Conservation (phyloP, 2,888 invertebrate species). For the Trachelus tabidus region DNA sequence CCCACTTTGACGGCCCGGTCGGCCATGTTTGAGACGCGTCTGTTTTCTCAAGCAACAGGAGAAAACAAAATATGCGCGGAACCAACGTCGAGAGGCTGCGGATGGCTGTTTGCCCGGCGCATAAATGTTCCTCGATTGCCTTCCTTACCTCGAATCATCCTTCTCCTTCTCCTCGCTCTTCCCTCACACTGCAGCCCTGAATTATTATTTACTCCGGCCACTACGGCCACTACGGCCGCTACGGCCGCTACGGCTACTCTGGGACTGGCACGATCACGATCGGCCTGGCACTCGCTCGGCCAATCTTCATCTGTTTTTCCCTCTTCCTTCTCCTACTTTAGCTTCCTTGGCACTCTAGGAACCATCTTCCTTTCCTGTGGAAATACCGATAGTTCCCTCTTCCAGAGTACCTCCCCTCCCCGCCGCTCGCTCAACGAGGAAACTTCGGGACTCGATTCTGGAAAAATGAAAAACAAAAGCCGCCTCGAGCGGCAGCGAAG, state of each 20-base stretch:
- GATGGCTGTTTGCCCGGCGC: conserved; percentile 7
- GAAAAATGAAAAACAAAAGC: conserved; percentile 26
- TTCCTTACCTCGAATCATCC: conserved; percentile 2
- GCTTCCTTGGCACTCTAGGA: background rate
- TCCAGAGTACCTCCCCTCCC: conserved; percentile 1
- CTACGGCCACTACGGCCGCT: too few species aligned
- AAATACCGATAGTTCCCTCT: background rate
- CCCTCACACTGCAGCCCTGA: background rate
- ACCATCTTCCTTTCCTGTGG: background rate
- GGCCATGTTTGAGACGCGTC: conserved; percentile 10
- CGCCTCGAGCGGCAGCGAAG: conserved; percentile 49
- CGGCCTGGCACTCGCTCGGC: too few species aligned
- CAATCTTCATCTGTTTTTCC: background rate
- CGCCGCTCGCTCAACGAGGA: background rate
- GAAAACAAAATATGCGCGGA: conserved; percentile 25
- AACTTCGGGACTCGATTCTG: conserved; percentile 18
- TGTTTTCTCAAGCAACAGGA: conserved; percentile 32
- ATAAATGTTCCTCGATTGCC: conserved; percentile 7
- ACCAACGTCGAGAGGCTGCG: conserved; percentile 8
- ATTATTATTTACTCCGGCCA: background rate
- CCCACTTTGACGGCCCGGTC: conserved; percentile 13
- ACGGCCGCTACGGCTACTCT: too few species aligned
- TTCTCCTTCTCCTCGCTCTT: background rate
- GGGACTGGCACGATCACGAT: background rate
- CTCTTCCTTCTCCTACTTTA: background rate